phyloP scores from a whole-genome alignment of 2,113 vertebrate species.

The Nestor notabilis region DNA sequence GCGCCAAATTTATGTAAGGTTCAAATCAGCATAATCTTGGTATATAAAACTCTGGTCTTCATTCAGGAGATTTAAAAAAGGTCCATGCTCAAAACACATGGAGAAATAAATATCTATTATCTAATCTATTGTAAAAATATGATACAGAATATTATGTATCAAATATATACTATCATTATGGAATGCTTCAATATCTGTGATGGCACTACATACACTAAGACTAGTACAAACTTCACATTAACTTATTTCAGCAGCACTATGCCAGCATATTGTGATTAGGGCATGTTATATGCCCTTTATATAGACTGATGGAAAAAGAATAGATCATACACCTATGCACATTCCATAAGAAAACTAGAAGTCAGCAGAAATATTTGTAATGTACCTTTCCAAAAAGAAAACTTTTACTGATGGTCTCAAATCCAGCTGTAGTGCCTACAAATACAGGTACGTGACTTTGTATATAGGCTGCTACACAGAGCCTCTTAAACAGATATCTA shows the following conservation, averaged over 20 bases:
- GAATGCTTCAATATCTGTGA: background rate
- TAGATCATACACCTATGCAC: background rate
- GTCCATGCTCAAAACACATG: background rate
- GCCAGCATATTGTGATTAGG: background rate
- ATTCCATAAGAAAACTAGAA: background rate
- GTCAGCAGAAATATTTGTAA: background rate
- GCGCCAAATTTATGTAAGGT: background rate
- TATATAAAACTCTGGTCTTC: background rate
- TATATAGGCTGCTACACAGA: constrained; percentile 15
- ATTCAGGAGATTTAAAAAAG: background rate
- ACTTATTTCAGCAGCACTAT: background rate
- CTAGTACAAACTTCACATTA: background rate
- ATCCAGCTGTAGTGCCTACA: background rate
- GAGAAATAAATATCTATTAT: background rate
- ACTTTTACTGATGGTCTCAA: background rate
- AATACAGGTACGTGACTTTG: background rate
- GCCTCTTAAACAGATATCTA: background rate
- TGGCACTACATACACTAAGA: background rate
- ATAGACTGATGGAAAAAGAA: background rate
- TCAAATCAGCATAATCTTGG: background rate
- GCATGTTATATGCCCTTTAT: background rate
- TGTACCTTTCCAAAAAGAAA: background rate
- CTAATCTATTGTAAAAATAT: background rate
- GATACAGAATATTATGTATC: background rate
- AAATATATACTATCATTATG: background rate